A percentile compares a stretch with the other conserved stretches of the same genome.
Evolutionary conservation across 1,140 invertebrate species (phyloP).

Genomic region (Rhopalosiphum maidis): DNA sequence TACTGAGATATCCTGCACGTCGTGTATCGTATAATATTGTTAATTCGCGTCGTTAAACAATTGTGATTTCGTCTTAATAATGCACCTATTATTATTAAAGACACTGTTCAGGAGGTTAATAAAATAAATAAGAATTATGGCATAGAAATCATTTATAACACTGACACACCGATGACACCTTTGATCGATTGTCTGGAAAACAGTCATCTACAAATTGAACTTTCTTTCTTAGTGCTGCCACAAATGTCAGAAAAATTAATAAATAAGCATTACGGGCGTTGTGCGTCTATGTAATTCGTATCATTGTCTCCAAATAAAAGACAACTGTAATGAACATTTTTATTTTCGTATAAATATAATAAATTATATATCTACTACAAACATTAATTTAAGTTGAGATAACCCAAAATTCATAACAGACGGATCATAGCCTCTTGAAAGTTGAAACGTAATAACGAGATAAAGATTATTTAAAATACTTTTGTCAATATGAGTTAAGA

Average conservation of each 20-base stretch:
- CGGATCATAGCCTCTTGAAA: too few species aligned
- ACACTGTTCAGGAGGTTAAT: not conserved
- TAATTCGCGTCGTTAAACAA: not conserved
- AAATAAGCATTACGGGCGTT: not conserved
- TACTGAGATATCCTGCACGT: not conserved
- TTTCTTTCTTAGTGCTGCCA: not conserved
- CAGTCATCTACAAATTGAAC: not conserved
- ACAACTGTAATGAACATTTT: not conserved
- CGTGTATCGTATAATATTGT: not conserved
- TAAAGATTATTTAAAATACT: too few species aligned
- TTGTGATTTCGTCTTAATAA: not conserved
- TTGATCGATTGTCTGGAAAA: not conserved
- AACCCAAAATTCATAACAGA: not conserved
- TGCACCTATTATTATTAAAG: not conserved
- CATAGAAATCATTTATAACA: not conserved
- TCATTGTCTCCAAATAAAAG: not conserved
- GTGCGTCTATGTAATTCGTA: not conserved
- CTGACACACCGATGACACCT: not conserved
- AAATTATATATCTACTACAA: not conserved
- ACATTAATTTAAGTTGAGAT: not conserved
- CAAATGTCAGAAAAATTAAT: not conserved
- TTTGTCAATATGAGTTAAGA: too few species aligned
- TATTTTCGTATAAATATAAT: not conserved
- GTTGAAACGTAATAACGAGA: too few species aligned
- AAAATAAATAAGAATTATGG: not conserved